Evolutionary conservation across 2,888 invertebrate species (phyloP).

Genomic region (Sipunculus nudus): DNA sequence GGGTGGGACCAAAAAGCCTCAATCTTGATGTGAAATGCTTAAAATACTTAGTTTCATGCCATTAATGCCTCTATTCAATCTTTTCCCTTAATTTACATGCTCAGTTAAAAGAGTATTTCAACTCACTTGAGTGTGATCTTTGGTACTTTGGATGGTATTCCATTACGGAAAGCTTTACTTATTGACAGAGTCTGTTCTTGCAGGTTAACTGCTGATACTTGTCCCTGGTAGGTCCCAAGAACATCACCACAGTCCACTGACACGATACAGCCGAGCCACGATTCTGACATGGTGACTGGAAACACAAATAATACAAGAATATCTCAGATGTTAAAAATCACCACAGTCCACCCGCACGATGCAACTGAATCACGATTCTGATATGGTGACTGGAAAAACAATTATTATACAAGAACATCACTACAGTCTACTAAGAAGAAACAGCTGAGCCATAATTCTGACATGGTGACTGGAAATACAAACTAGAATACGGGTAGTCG

Average conservation of each 20-base stretch:
- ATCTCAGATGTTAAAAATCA: too few relatives aligned
- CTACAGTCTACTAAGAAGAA: constrained; percentile 86
- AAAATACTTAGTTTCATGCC: too few relatives aligned
- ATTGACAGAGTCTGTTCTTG: constrained; percentile 76
- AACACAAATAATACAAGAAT: too few relatives aligned
- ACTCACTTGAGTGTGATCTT: constrained; percentile 75
- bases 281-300: constrained; percentile 47
- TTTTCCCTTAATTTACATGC: too few relatives aligned
- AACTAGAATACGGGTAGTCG: too few relatives aligned
- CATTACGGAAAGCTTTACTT: constrained; percentile 84
- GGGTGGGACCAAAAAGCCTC: too few relatives aligned
- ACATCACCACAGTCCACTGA: constrained; percentile 83
- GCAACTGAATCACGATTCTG: constrained; percentile 75
- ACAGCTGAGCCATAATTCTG: constrained; percentile 75
- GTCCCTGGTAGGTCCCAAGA: constrained; percentile 83
- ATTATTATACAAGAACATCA: constrained; percentile 77
- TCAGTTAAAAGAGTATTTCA: too few relatives aligned
- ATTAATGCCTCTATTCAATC: too few relatives aligned
- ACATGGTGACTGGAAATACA: too few relatives aligned
- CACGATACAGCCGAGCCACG: constrained; percentile 81
- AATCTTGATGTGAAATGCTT: too few relatives aligned
- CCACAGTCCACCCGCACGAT: constrained; percentile 86
- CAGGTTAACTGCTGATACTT: constrained; percentile 79
- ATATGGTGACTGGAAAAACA: too few relatives aligned
- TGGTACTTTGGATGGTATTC: constrained; percentile 73